Evolutionary conservation across 2,797 vertebrate genomes (phyloP).

Genomic region (Naso thynnoides): DNA sequence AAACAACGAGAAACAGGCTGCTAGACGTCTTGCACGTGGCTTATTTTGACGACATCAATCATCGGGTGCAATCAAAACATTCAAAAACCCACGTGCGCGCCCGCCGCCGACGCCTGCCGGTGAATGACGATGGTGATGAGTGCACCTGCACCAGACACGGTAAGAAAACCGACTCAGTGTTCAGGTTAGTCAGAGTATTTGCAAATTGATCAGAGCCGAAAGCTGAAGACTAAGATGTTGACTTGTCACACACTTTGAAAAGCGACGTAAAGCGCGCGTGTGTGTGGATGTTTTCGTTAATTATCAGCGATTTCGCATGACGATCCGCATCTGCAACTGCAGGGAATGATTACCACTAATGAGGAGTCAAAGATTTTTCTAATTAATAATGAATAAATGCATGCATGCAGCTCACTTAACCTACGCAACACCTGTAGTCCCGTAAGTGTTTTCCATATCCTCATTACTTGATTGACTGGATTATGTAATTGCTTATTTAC

Average conservation of each 20-base stretch:
- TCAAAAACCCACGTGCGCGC: slow-evolving; percentile 12
- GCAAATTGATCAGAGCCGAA: background rate
- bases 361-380: background rate
- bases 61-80: background rate
- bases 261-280: background rate
- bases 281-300: too few relatives aligned
- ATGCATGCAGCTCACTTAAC: too few relatives aligned
- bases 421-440: too few relatives aligned
- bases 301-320: background rate
- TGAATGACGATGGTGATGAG: background rate
- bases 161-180: slow-evolving; percentile 11
- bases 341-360: too few relatives aligned
- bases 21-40: rapidly evolving
- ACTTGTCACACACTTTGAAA: background rate
- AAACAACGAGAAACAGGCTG: background rate
- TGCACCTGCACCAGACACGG: background rate
- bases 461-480: too few relatives aligned
- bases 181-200: background rate
- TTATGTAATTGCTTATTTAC: too few relatives aligned
- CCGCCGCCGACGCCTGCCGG: background rate
- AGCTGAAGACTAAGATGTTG: too few relatives aligned
- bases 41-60: background rate
- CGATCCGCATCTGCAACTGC: background rate
- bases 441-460: too few relatives aligned
- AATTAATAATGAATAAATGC: background rate